Evolutionary conservation across 2,113 vertebrate genomes (phyloP), one percentile per base, ranked within the genome.

Genomic region (Sula dactylatra): DNA sequence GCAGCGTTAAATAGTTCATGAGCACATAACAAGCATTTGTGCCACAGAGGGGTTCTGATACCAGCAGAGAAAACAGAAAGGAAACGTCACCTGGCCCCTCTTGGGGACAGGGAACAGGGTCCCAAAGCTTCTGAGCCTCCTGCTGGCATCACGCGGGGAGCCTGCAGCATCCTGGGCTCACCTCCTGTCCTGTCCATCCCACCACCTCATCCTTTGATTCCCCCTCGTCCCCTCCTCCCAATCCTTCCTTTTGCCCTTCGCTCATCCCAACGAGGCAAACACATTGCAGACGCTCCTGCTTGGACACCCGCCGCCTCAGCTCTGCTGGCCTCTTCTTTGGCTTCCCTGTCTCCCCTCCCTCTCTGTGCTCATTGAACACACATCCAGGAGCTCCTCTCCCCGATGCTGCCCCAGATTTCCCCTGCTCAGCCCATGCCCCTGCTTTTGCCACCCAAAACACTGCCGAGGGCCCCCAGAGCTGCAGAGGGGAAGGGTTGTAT

Each of bases 331-430:
- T 76, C 34, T 67, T 54, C 34, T 44, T 72, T 81, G 69, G 29
- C 44, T 65, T 88, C 40, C 45, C 26, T 36, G 34, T 29, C 54
- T 73, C 12, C 56, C 29, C 40, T 84, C 54, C 19, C 29, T 31
- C 49, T 71, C 67, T 0, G 0, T 55, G 19, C 52, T 76, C 62
- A 16, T 0, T 29, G 64, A 67, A 52, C 58, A 16, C 27, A 13
- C 20, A 38, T 24, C 7, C 19, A 25, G 8, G 7, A 72, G 21
- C 40, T 69, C 31, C n/a, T 38, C 69, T 52, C 49, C 29, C 44
- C 2, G 1, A 0, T 26, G 21, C 20, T 69, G 14, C 59, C 34
- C n/a, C 1, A 4, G 24, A 10, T 52, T 74, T 16, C 45, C 29
- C 17, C 70, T 52, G 49, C 64, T 74, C 71, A 76, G 84, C 65